phyloP scores from a whole-genome alignment of 2,888 invertebrate genomes.

The Myopa tessellatipennis region DNA sequence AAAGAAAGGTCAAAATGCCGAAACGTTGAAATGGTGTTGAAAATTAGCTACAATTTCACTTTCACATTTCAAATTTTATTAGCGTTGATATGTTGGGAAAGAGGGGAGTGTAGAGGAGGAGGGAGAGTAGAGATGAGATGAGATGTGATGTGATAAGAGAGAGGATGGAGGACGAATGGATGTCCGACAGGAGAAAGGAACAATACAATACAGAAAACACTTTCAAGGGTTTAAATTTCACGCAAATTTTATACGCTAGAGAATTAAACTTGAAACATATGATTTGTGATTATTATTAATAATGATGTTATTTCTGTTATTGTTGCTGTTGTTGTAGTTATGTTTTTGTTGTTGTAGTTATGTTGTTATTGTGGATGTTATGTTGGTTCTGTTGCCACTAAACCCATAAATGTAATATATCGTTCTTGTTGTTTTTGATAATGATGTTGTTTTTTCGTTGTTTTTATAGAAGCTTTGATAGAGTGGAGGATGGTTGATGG shows the following conservation, averaged over 20 bases:
- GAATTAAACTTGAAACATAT: constrained; percentile 38
- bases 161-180: neutral
- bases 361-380: neutral
- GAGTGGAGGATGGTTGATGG: neutral
- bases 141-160: neutral
- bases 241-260: constrained; percentile 25
- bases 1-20: neutral
- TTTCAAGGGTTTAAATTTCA: constrained; percentile 30
- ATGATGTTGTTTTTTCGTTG: neutral
- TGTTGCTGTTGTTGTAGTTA: neutral
- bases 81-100: neutral
- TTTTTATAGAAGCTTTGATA: neutral
- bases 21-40: neutral
- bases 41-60: constrained; percentile 34
- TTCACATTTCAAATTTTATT: constrained; percentile 16
- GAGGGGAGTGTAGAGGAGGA: too few relatives aligned
- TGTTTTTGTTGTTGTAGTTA: neutral
- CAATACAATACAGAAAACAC: neutral
- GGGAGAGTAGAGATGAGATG: neutral
- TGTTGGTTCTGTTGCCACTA: constrained; percentile 3
- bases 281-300: constrained; percentile 36
- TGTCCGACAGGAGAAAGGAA: neutral
- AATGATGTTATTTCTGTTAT: neutral
- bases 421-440: neutral
- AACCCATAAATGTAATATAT: constrained; percentile 10